A percentile compares a stretch with the other conserved stretches of the same genome.
Evolutionary conservation across 2,113 vertebrate genomes (phyloP).

Genomic region (Mesocricetus auratus): DNA sequence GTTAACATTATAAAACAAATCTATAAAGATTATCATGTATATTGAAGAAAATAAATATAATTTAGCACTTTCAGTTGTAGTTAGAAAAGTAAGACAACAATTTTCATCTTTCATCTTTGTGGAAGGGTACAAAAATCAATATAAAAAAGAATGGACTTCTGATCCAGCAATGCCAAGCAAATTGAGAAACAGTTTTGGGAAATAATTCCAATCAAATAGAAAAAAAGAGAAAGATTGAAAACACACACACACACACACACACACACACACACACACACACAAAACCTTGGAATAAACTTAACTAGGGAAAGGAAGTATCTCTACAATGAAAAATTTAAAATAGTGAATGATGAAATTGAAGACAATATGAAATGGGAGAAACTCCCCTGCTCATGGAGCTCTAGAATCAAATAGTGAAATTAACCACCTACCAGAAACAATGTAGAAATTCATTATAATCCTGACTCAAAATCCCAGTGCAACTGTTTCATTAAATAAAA

Average conservation of each 20-base stretch:
- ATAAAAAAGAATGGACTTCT: background rate
- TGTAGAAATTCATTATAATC: background rate
- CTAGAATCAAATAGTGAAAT: background rate
- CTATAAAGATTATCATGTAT: background rate
- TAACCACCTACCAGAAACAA: too few species aligned
- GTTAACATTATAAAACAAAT: background rate
- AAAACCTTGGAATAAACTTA: background rate
- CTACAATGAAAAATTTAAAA: background rate
- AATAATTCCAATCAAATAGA: background rate
- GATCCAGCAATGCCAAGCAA: background rate
- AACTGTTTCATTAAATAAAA: background rate
- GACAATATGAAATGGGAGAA: too few species aligned
- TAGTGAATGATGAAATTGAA: background rate
- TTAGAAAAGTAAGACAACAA: background rate
- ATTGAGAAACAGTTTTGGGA: background rate
- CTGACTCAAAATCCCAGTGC: background rate
- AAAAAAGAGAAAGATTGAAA: background rate
- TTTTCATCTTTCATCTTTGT: background rate
- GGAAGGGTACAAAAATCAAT: background rate
- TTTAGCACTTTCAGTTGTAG: background rate
- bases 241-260: background rate
- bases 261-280: background rate
- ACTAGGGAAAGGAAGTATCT: background rate
- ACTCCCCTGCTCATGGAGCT: background rate
- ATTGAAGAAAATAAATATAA: background rate